Conservation (phyloP, 2,888 invertebrate species). For the Camptogramma bilineatum region DNA sequence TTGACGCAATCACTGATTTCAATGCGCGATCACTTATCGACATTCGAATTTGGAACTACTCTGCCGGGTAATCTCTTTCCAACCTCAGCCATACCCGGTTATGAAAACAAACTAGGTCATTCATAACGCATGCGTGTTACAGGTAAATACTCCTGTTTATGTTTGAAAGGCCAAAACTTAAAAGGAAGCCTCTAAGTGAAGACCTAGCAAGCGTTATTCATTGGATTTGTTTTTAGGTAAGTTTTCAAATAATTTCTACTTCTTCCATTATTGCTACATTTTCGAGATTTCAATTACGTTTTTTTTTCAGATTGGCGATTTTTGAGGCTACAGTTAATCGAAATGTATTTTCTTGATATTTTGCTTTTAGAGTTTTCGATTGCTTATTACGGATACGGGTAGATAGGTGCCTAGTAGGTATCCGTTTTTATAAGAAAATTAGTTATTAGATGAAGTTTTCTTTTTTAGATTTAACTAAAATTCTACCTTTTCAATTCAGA, state of each 20-base stretch:
- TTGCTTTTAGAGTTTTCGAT: background rate
- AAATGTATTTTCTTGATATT: background rate
- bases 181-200: background rate
- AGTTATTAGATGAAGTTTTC: too few relatives aligned
- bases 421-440: background rate
- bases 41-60: background rate
- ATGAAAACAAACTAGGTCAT: background rate
- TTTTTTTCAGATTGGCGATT: background rate
- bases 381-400: background rate
- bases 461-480: background rate
- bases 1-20: background rate
- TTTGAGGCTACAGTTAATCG: background rate
- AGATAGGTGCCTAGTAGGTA: too few relatives aligned
- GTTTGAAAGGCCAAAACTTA: slow-evolving; percentile 15
- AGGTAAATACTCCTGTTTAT: slow-evolving; percentile 11
- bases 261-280: background rate
- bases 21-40: background rate
- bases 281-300: background rate
- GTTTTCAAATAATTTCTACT: background rate
- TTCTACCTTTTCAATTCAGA: background rate
- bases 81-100: background rate
- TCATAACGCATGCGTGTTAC: slow-evolving; percentile 19
- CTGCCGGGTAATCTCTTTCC: background rate
- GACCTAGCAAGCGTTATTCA: background rate
- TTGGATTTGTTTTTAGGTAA: background rate